Percentiles rank a stretch among this genome's conserved stretches.
Conservation (phyloP, 2,113 vertebrate species). For the Semicossyphus pulcher region DNA sequence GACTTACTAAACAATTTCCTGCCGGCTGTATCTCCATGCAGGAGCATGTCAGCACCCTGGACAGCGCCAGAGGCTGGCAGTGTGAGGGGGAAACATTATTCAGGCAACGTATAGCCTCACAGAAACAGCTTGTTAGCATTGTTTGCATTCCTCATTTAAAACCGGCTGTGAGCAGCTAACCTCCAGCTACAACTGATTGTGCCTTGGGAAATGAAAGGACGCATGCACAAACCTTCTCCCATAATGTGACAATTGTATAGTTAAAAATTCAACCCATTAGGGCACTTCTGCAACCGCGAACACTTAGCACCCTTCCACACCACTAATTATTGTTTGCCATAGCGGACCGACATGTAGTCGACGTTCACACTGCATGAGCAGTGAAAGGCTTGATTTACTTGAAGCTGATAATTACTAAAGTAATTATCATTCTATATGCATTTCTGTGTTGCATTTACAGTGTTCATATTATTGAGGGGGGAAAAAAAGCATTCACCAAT, state of each 20-base stretch:
- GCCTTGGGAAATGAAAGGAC: slow-evolving; percentile 38
- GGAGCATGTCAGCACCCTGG: slow-evolving; percentile 48
- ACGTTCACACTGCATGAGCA: slow-evolving; percentile 59
- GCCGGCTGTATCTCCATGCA: slow-evolving; percentile 10
- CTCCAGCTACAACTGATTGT: slow-evolving; percentile 44
- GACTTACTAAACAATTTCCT: slow-evolving; percentile 42
- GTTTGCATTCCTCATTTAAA: slow-evolving; percentile 63
- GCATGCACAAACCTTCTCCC: slow-evolving; percentile 24
- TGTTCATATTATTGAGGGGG: slow-evolving; percentile 42
- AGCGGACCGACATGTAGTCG: slow-evolving; percentile 51
- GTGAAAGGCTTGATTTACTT: slow-evolving; percentile 54
- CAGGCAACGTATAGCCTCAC: slow-evolving; percentile 16
- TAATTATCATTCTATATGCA: slow-evolving; percentile 51
- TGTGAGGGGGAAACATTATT: slow-evolving; percentile 29
- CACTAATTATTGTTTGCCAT: slow-evolving; percentile 53
- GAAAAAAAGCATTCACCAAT: slow-evolving; percentile 41
- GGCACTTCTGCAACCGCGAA: slow-evolving; percentile 36
- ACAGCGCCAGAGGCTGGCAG: slow-evolving; percentile 34
- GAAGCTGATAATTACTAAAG: slow-evolving; percentile 44
- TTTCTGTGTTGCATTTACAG: slow-evolving; percentile 44
- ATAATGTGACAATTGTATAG: slow-evolving; percentile 42
- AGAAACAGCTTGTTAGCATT: slow-evolving; percentile 48
- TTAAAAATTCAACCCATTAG: slow-evolving; percentile 42
- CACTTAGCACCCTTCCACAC: slow-evolving; percentile 45
- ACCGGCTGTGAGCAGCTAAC: slow-evolving; percentile 45